Evolutionary conservation across 2,888 invertebrate species (phyloP).

Genomic region (Timema podura): DNA sequence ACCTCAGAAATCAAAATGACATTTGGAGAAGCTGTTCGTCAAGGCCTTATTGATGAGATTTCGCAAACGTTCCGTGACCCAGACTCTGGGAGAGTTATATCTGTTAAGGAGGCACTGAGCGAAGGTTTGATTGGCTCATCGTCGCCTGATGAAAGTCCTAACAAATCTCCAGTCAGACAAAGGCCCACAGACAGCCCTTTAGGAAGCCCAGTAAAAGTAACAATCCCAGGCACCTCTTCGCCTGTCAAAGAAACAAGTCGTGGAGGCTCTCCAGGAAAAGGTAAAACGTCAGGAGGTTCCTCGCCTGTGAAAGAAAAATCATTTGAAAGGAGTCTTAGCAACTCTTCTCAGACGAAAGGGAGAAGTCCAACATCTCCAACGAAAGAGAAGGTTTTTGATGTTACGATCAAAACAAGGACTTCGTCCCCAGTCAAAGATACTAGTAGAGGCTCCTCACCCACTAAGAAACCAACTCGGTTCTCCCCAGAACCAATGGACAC

Average conservation of each 20-base stretch:
- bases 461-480: slow-evolving; percentile 15
- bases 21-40: slow-evolving; percentile 71
- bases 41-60: slow-evolving; percentile 75
- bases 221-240: slow-evolving; percentile 16
- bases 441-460: slow-evolving; percentile 19
- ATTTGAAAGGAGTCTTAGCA: slow-evolving; percentile 20
- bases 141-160: slow-evolving; percentile 13
- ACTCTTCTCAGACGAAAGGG: slow-evolving; percentile 24
- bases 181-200: neutral
- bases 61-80: slow-evolving; percentile 61
- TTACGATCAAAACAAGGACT: slow-evolving; percentile 10
- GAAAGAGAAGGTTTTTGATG: slow-evolving; percentile 20
- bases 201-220: slow-evolving; percentile 12
- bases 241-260: slow-evolving; percentile 20
- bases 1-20: slow-evolving; percentile 49
- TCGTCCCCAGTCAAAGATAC: slow-evolving; percentile 20
- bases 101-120: slow-evolving; percentile 45
- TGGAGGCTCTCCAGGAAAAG: slow-evolving; percentile 2
- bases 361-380: slow-evolving; percentile 23
- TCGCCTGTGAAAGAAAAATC: slow-evolving; percentile 34
- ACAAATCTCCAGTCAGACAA: slow-evolving; percentile 18
- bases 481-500: slow-evolving; percentile 18
- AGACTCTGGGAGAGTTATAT: slow-evolving; percentile 39
- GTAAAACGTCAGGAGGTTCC: slow-evolving; percentile 15
- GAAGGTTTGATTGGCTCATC: slow-evolving; percentile 27